A percentile compares a stretch with the other conserved stretches of the same genome.
phyloP scores from a whole-genome alignment of 2,797 vertebrate species.

The Tragopan temminckii region DNA sequence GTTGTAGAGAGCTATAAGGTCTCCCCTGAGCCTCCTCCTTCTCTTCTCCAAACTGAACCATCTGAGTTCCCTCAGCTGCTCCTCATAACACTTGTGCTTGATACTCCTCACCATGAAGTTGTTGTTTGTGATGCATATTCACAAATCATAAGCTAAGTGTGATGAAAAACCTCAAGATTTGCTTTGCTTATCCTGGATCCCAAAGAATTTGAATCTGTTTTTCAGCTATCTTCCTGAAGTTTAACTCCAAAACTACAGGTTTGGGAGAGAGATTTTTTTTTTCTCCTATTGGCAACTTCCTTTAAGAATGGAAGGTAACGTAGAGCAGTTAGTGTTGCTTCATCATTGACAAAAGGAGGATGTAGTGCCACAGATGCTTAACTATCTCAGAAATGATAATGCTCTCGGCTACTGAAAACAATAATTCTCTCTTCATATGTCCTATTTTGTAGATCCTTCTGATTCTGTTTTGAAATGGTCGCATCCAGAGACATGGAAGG shows the following conservation, averaged over 20 bases:
- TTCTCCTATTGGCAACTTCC: background rate
- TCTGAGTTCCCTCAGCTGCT: too few species aligned
- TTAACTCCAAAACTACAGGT: background rate
- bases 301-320: background rate
- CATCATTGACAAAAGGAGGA: background rate
- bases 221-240: background rate
- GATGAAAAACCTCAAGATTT: background rate
- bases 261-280: background rate
- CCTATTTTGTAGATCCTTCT: conserved; percentile 64
- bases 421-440: background rate
- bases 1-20: too few species aligned
- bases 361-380: background rate
- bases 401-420: background rate
- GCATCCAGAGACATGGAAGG: conserved; percentile 72
- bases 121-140: background rate
- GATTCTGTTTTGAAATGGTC: conserved; percentile 77
- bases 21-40: too few species aligned
- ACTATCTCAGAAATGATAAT: background rate
- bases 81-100: too few species aligned
- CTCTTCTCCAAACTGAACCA: too few species aligned
- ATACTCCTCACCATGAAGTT: background rate
- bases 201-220: background rate
- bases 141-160: background rate
- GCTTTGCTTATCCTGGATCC: background rate
- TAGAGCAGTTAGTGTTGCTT: background rate